Evolutionary conservation across 2,113 vertebrate genomes (phyloP).

Genomic region (Grallaria varia): DNA sequence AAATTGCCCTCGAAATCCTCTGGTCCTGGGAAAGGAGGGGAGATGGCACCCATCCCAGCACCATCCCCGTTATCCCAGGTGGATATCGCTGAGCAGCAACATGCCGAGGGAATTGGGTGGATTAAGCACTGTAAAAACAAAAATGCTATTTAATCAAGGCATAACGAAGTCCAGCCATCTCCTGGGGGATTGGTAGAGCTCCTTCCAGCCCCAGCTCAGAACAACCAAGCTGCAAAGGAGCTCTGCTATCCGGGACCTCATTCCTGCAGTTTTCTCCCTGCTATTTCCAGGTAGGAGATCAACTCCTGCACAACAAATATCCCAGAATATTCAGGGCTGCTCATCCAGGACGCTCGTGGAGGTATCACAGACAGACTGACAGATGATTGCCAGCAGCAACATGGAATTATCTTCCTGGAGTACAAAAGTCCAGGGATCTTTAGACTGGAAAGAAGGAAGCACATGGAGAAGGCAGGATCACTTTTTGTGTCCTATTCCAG

Average conservation of each 20-base stretch:
- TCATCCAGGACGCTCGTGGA: rapidly evolving
- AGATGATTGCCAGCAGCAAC: not conserved
- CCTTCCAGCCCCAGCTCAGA: not conserved
- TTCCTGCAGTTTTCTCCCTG: not conserved
- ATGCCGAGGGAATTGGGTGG: not conserved
- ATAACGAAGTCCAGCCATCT: not conserved
- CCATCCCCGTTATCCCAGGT: not conserved
- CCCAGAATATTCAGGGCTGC: not conserved
- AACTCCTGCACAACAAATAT: not conserved
- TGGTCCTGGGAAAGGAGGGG: not conserved
- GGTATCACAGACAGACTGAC: not conserved
- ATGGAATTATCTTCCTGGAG: rapidly evolving
- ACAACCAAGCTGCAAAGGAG: not conserved
- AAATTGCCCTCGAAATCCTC: conserved; percentile 60
- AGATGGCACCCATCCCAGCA: not conserved
- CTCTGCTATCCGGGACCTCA: not conserved
- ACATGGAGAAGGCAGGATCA: rapidly evolving
- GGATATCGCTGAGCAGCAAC: not conserved
- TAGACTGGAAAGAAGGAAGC: not conserved
- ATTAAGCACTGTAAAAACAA: conserved; percentile 58
- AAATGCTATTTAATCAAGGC: conserved; percentile 66
- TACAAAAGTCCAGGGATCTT: not conserved
- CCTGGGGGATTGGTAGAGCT: not conserved
- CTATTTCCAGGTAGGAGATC: not conserved
- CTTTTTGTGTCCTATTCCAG: not conserved